Evolutionary conservation across 2,888 invertebrate genomes (phyloP).

Genomic region (Cheilosia soror): DNA sequence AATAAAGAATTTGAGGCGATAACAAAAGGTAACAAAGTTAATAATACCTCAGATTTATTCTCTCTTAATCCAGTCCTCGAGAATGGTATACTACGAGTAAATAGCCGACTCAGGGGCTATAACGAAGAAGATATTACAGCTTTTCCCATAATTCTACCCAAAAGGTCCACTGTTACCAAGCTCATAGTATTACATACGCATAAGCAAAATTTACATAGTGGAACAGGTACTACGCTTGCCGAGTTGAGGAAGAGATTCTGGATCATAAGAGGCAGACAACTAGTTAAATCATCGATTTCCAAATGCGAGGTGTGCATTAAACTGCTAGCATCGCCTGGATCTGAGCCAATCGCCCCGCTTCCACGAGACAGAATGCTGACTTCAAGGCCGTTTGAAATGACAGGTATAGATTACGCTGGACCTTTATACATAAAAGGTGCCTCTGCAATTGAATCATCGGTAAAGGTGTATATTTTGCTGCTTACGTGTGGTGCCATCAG

Average conservation of each 20-base stretch:
- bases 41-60: neutral
- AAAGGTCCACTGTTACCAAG: neutral
- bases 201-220: slow-evolving; percentile 23
- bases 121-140: neutral
- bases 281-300: slow-evolving; percentile 17
- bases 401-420: slow-evolving; percentile 28
- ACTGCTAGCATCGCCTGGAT: slow-evolving; percentile 12
- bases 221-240: slow-evolving; percentile 1
- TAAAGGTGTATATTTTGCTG: slow-evolving; percentile 21
- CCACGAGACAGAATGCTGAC: slow-evolving; percentile 24
- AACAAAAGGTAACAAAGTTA: neutral
- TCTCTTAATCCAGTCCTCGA: slow-evolving; percentile 5
- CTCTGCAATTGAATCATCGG: neutral
- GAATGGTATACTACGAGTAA: slow-evolving; percentile 9
- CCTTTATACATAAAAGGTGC: slow-evolving; percentile 11
- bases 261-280: slow-evolving; percentile 26
- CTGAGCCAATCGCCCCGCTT: slow-evolving; percentile 26
- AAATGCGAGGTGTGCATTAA: slow-evolving; percentile 14
- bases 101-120: slow-evolving; percentile 14
- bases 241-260: slow-evolving; percentile 26
- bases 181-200: slow-evolving; percentile 10
- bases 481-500: slow-evolving; percentile 23
- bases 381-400: slow-evolving; percentile 25
- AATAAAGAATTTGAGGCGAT: neutral
- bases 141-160: slow-evolving; percentile 26